Evolutionary conservation across 2,113 vertebrate species (phyloP), one percentile per base, ranked within the genome.

Genomic region (Nibea albiflora): DNA sequence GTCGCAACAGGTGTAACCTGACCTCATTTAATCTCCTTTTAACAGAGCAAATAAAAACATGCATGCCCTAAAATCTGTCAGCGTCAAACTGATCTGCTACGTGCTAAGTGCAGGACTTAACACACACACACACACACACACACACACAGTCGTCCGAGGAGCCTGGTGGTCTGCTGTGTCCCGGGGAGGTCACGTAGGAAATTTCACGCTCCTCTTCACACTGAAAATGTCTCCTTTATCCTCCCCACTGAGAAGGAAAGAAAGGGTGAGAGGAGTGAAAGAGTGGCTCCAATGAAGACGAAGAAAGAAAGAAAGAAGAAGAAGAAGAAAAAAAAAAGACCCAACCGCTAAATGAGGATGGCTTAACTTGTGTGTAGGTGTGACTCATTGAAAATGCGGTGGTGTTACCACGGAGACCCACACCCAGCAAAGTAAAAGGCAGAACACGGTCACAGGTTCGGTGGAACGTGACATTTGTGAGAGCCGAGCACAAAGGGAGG

Each of bases 131-230:
- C 58, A 68, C 42, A 85, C 50, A 64, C 64, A 76, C 60, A 80
- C 62, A 72, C 28, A 89, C 69, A 73, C 26, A 75, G 62, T 5
- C 11, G 19, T 84, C 66, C 58, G 57, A 87, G 81, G 76, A 91
- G 80, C 83, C 76, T 84, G 90, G 92, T 93, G 90, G 85, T 92
- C 89, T 74, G 67, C 64, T 35, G 77, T 84, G 82, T 91, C 84
- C 81, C 80, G 4, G 76, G 79, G 78, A 89, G 89, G 92, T 89
- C 89, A 89, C 80, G 61, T 78, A 88, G 83, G 86, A 86, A 89
- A 92, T 92, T 90, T 90, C 90, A 93, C 88, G 83, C 88, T 90
- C 82, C 79, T 88, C 88, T 91, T 89, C 88, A 92, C 89, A 80
- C 80, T 69, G 60, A 89, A 92, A 92, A 92, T 91, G 84, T 93